Conservation (phyloP, 2,888 invertebrate genomes). For the Nymphalis c-album region DNA sequence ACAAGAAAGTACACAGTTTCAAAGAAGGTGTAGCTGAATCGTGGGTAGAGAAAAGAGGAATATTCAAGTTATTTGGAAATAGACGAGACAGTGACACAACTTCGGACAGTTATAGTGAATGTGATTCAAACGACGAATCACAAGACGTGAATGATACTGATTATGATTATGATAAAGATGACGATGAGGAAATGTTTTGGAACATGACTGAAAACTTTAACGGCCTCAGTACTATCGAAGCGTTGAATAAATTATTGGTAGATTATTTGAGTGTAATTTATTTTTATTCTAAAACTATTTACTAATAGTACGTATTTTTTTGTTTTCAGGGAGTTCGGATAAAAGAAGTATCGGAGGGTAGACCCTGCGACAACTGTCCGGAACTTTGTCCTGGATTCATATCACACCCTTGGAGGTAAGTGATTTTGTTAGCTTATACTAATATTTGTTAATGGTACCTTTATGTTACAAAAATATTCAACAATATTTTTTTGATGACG, state of each 20-base stretch:
- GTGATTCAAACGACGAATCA: constrained; percentile 57
- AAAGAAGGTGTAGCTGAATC: constrained; percentile 57
- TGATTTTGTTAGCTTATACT: constrained; percentile 37
- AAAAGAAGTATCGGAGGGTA: constrained; percentile 92
- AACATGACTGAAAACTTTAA: constrained; percentile 48
- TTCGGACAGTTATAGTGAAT: constrained; percentile 75
- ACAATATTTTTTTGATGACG: neutral
- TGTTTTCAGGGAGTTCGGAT: constrained; percentile 90
- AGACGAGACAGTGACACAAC: constrained; percentile 69
- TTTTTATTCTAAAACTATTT: neutral
- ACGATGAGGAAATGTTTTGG: constrained; percentile 37
- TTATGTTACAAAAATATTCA: neutral
- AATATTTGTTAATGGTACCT: neutral
- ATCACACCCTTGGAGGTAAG: constrained; percentile 94
- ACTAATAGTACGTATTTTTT: constrained; percentile 28
- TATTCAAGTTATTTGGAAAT: constrained; percentile 67
- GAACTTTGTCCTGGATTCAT: constrained; percentile 91
- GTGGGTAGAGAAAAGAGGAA: constrained; percentile 66
- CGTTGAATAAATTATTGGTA: constrained; percentile 35
- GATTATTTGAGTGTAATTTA: neutral
- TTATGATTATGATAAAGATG: constrained; percentile 13
- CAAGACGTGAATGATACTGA: constrained; percentile 21
- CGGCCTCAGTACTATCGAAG: constrained; percentile 44
- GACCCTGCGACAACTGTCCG: constrained; percentile 91
- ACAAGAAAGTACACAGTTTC: constrained; percentile 48